phyloP scores from a whole-genome alignment of 92 coral and sea anemone species.

The Virgularia gustaviana region DNA sequence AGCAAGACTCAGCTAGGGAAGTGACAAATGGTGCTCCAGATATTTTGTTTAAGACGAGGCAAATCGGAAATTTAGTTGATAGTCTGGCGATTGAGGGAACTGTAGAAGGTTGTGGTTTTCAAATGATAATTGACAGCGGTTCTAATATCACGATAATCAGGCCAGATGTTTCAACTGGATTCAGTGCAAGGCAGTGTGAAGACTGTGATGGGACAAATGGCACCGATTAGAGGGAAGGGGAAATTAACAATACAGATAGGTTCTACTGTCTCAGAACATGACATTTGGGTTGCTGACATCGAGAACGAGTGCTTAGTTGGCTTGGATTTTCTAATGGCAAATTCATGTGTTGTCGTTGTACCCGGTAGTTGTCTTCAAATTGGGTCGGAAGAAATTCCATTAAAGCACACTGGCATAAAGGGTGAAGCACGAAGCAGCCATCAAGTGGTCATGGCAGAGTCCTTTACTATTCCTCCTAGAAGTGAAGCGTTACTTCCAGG shows the following conservation, averaged over 20 bases:
- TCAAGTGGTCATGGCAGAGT: slow-evolving; percentile 35
- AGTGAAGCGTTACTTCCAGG: slow-evolving; percentile 48
- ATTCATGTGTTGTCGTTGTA: slow-evolving; percentile 49
- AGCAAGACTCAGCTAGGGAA: slow-evolving; percentile 37
- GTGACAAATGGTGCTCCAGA: slow-evolving; percentile 14
- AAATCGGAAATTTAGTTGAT: slow-evolving; percentile 20
- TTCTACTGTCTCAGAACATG: slow-evolving; percentile 29
- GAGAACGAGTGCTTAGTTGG: slow-evolving; percentile 46
- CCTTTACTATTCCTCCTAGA: slow-evolving; percentile 18
- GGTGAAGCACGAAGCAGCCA: neutral
- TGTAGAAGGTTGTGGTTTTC: slow-evolving; percentile 20
- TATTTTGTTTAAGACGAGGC: slow-evolving; percentile 30
- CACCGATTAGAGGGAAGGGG: slow-evolving; percentile 24
- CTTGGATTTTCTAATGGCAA: slow-evolving; percentile 45
- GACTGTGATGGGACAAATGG: slow-evolving; percentile 40
- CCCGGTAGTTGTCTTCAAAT: slow-evolving; percentile 9
- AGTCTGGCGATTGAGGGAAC: slow-evolving; percentile 24
- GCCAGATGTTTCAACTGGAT: slow-evolving; percentile 9
- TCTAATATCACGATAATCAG: slow-evolving; percentile 37
- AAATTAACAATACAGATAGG: slow-evolving; percentile 38
- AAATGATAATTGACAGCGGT: slow-evolving; percentile 45
- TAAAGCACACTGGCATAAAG: slow-evolving; percentile 1
- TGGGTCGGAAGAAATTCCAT: slow-evolving; percentile 35
- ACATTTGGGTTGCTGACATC: slow-evolving; percentile 42
- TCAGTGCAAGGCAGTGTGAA: slow-evolving; percentile 19